Percentiles rank a stretch among this genome's conserved stretches.
Conservation (phyloP, 2,888 invertebrate species). For the Yponomeuta cagnagella region DNA sequence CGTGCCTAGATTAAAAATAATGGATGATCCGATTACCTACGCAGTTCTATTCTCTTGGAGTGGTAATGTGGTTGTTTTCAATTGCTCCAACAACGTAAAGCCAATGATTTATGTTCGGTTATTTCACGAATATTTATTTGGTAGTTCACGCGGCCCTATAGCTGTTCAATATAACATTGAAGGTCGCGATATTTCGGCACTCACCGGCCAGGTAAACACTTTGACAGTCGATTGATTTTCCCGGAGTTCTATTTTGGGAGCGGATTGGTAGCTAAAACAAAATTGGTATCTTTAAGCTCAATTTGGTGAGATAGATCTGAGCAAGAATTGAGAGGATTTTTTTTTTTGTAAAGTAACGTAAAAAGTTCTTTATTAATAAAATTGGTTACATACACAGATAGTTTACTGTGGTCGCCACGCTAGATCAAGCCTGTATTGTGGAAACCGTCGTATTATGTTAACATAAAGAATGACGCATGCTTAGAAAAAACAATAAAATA, state of each 20-base stretch:
- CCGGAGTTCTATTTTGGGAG: background rate
- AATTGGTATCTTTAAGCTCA: background rate
- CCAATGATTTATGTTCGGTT: background rate
- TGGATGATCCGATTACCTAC: background rate
- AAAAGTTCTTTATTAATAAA: too few species aligned
- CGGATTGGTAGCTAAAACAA: background rate
- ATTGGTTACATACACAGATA: too few species aligned
- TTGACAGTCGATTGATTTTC: background rate
- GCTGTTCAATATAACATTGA: slow-evolving; percentile 4
- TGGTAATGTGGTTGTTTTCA: background rate
- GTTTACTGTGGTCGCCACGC: too few species aligned
- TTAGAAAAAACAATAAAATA: too few species aligned
- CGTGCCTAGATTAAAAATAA: background rate
- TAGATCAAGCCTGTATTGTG: too few species aligned
- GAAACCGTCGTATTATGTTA: too few species aligned
- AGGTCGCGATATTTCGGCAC: background rate
- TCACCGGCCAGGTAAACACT: background rate
- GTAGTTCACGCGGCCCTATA: background rate
- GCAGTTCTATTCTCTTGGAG: background rate
- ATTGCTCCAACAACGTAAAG: background rate
- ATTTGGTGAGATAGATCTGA: background rate
- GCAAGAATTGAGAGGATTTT: background rate
- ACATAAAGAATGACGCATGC: too few species aligned
- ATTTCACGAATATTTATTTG: background rate
- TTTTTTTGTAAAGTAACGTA: too few species aligned